These are phyloP conservation scores for Dasypogon diadema DNA, from an alignment of 2,888 invertebrate species.

Conservation along the genomic window DNA sequence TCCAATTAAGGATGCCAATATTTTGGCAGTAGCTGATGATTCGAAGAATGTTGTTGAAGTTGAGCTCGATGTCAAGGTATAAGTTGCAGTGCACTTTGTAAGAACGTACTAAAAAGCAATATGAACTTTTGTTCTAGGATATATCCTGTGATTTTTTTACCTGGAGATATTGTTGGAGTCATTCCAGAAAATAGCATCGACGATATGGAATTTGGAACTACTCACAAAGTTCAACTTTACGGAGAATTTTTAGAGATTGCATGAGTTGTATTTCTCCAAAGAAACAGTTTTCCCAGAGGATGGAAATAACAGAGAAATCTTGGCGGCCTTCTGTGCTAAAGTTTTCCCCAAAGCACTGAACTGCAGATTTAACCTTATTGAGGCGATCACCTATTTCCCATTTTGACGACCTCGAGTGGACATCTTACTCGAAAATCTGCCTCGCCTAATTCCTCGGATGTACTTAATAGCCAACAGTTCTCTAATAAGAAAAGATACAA, in stretches of 20 bases:
- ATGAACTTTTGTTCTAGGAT: constrained; percentile 54
- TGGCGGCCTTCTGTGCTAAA: constrained; percentile 76
- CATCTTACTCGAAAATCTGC: constrained; percentile 76
- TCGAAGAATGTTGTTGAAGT: constrained; percentile 77
- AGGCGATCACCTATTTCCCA: constrained; percentile 76
- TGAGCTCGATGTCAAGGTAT: constrained; percentile 72
- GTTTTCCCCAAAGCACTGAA: constrained; percentile 73
- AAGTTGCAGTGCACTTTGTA: no score
- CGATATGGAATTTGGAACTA: constrained; percentile 74
- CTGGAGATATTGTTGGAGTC: constrained; percentile 75
- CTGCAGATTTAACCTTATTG: constrained; percentile 72
- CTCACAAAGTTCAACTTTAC: constrained; percentile 71
- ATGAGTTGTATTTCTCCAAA: constrained; percentile 80
- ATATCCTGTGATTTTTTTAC: constrained; percentile 64
- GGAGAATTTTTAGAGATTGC: constrained; percentile 74
- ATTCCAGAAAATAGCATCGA: constrained; percentile 74
- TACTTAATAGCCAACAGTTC: constrained; percentile 83
- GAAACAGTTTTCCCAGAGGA: constrained; percentile 78
- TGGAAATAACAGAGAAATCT: constrained; percentile 72
- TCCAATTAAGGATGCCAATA: constrained; percentile 66
- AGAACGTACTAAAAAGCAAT: no score
- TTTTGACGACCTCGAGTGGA: constrained; percentile 79
- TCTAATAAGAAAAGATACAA: constrained; percentile 64
- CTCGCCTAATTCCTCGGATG: constrained; percentile 80
- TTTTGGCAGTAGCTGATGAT: constrained; percentile 69